Evolutionary conservation across 2,113 vertebrate species (phyloP), one percentile per base, ranked within the genome.

Genomic region (Ceyx melanurus): DNA sequence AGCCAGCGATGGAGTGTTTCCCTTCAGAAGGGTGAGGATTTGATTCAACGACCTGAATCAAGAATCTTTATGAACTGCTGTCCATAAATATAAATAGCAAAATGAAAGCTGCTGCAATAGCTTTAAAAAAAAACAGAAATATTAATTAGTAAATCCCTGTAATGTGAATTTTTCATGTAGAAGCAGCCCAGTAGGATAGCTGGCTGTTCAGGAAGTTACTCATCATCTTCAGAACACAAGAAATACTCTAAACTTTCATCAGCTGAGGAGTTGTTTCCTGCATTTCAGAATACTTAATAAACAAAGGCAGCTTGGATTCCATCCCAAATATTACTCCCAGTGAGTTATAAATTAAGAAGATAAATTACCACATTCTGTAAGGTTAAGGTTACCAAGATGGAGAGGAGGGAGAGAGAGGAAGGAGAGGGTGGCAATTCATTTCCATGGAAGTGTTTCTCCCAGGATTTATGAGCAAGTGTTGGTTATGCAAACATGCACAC

Each of bases 191-290:
- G 40, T n/a, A 40, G 89, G 60, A 11, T 18, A 70, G 28, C 66
- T 28, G 16, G 45, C 57, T 48, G 8, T 3, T 74, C 46, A 48
- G 76, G 88, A 90, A 89, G 58, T 42, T 15, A 29, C 31, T 64
- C 46, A 17, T 86, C 76, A 62, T 72, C 42, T 82, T n/a, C 29
- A 68, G 91, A 76, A 60, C 66, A 65, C 20, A 33, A 66, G 66
- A 86, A 50, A 67, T 51, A 10, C 75, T 58, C 76, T 14, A 3
- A 83, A 42, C 60, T 72, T 71, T 25, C 82, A 82, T 46, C 75
- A 60, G 46, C 50, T 78, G 72, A 91, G 92, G 84, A 89, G 54
- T 5, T 67, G 53, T 82, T 95, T 94, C 92, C 94, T 94, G 37
- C 42, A 46, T 74, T 93, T 75, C 18, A 48, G 26, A 77, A 28